phyloP scores from a whole-genome alignment of 2,113 vertebrate genomes.

The Turdus rufiventris region DNA sequence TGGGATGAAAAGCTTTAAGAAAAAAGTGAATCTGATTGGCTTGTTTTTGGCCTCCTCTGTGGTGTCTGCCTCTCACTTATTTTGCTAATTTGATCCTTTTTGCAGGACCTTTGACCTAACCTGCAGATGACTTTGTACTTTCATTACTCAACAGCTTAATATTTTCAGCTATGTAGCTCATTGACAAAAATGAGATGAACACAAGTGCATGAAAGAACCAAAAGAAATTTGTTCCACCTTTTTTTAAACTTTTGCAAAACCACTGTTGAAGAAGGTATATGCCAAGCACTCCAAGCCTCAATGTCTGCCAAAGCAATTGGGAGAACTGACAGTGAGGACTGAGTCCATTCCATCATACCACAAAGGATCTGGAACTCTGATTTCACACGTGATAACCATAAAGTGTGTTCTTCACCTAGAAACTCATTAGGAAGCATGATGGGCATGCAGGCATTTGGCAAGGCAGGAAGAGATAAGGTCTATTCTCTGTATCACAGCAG shows the following conservation, averaged over 20 bases:
- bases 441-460: not conserved
- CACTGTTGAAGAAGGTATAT: not conserved
- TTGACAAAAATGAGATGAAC: not conserved
- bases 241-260: not conserved
- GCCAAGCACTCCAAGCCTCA: not conserved
- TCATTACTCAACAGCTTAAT: not conserved
- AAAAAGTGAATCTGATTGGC: not conserved
- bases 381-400: not conserved
- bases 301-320: rapidly evolving
- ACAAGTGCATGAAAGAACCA: not conserved
- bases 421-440: not conserved
- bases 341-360: not conserved
- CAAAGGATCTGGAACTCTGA: not conserved
- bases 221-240: not conserved
- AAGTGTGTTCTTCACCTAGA: not conserved
- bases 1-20: not conserved
- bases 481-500: not conserved
- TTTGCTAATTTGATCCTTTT: not conserved
- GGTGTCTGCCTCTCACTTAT: not conserved
- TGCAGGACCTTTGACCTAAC: not conserved
- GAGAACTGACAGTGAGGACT: not conserved
- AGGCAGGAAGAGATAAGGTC: not conserved
- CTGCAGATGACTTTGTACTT: not conserved
- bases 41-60: not conserved
- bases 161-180: not conserved